These are phyloP conservation scores for Falco biarmicus DNA, from an alignment of 2,797 vertebrate genomes.

Conservation along the genomic window DNA sequence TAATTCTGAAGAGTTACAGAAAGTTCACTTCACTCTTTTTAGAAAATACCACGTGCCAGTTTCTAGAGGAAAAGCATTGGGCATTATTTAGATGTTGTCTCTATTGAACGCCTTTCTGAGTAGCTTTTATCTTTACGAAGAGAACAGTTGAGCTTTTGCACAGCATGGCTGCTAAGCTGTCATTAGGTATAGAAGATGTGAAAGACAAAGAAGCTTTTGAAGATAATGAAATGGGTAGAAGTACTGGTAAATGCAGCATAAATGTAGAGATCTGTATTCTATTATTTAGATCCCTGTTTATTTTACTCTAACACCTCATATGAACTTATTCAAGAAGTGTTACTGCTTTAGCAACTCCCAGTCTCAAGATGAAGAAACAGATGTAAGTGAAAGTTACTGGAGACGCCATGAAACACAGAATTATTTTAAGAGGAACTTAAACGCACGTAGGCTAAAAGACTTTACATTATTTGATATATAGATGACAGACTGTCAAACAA, in stretches of 20 bases:
- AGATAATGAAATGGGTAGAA: neutral
- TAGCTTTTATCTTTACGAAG: neutral
- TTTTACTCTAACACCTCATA: neutral
- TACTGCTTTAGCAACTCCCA: neutral
- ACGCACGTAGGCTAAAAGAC: neutral
- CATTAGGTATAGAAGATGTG: neutral
- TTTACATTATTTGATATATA: neutral
- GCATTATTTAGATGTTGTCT: neutral
- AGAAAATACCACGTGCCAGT: neutral
- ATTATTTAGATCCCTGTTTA: neutral
- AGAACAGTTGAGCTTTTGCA: neutral
- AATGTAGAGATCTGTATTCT: neutral
- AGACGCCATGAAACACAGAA: neutral
- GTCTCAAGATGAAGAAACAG: neutral
- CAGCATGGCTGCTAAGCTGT: slow-evolving; percentile 3
- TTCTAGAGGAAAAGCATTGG: neutral
- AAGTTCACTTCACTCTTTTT: neutral
- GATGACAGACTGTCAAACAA: slow-evolving; percentile 3
- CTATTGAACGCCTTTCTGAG: neutral
- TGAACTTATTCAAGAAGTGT: neutral
- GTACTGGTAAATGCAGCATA: neutral
- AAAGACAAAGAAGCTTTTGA: slow-evolving; percentile 24
- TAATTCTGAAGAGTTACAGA: neutral
- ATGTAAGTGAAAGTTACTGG: neutral
- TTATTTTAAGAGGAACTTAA: neutral